Conservation (phyloP, 1,140 invertebrate genomes). For the Drosophila mauritiana region DNA sequence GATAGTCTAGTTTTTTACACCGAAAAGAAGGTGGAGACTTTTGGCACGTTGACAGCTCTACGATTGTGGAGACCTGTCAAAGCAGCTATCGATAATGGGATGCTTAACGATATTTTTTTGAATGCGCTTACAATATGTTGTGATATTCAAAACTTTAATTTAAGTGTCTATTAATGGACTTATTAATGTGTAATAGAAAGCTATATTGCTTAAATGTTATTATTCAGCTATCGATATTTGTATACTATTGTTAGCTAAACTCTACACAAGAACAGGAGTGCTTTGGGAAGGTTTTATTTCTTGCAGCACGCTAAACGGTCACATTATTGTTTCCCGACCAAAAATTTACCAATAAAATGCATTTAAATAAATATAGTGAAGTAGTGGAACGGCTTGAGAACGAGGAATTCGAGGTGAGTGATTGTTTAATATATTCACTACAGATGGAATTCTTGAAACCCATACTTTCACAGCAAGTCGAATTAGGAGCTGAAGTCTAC, state of each 20-base stretch:
- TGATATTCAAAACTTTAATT: neutral
- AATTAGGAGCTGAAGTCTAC: slow-evolving; percentile 53
- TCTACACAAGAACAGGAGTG: slow-evolving; percentile 22
- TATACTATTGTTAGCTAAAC: neutral
- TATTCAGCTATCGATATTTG: slow-evolving; percentile 6
- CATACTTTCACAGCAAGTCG: slow-evolving; percentile 38
- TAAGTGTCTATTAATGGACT: no score
- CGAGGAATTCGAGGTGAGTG: slow-evolving; percentile 61
- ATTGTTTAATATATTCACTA: neutral
- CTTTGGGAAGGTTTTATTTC: neutral
- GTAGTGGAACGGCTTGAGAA: slow-evolving; percentile 45
- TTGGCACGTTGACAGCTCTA: slow-evolving; percentile 44
- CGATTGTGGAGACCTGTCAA: slow-evolving; percentile 35
- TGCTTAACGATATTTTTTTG: neutral
- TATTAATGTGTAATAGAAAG: accelerated
- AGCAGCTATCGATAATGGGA: slow-evolving; percentile 10
- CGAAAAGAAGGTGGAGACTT: slow-evolving; percentile 79
- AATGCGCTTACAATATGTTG: accelerated
- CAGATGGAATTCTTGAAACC: neutral
- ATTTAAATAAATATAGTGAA: slow-evolving; percentile 61
- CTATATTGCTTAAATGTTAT: neutral
- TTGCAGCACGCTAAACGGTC: slow-evolving; percentile 2
- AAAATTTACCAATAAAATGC: slow-evolving; percentile 57
- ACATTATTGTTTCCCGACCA: slow-evolving; percentile 5
- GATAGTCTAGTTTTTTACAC: slow-evolving; percentile 79